Conservation (phyloP, 2,888 invertebrate species). For the Drosophila meridionalis region DNA sequence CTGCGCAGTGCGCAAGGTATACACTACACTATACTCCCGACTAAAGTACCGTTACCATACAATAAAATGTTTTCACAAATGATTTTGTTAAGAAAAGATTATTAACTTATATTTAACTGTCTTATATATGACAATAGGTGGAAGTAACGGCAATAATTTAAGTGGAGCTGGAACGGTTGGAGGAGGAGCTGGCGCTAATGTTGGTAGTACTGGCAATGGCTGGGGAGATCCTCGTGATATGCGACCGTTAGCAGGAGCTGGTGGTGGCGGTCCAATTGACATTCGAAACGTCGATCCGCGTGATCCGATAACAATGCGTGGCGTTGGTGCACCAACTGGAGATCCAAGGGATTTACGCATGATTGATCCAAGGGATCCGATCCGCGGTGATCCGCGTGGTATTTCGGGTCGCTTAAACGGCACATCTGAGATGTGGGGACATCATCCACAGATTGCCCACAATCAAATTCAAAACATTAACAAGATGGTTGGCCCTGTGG, state of each 20-base stretch:
- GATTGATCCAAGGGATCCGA: constrained; percentile 86
- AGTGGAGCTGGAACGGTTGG: constrained; percentile 52
- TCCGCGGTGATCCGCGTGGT: constrained; percentile 90
- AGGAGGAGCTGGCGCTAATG: constrained; percentile 59
- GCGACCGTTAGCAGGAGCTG: constrained; percentile 81
- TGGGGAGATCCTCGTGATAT: constrained; percentile 88
- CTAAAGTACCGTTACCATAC: no score
- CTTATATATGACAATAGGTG: constrained; percentile 38
- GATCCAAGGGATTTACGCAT: constrained; percentile 85
- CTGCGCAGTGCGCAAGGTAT: no score
- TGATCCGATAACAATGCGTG: constrained; percentile 79
- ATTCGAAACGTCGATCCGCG: constrained; percentile 86
- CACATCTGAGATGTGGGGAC: constrained; percentile 92
- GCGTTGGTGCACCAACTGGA: constrained; percentile 81
- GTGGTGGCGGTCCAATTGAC: constrained; percentile 84
- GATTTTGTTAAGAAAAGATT: no score
- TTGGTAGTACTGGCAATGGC: constrained; percentile 85
- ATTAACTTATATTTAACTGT: no score
- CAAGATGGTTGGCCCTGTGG: constrained; percentile 86
- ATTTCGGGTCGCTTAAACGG: constrained; percentile 94
- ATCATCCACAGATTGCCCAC: constrained; percentile 86
- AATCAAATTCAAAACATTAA: constrained; percentile 82
- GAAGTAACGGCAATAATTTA: constrained; percentile 53
- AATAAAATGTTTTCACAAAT: no score
- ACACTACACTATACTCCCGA: no score